Base-by-base conservation (phyloP, 2,888 invertebrate genomes). In the Cristatella mucedo region DNA sequence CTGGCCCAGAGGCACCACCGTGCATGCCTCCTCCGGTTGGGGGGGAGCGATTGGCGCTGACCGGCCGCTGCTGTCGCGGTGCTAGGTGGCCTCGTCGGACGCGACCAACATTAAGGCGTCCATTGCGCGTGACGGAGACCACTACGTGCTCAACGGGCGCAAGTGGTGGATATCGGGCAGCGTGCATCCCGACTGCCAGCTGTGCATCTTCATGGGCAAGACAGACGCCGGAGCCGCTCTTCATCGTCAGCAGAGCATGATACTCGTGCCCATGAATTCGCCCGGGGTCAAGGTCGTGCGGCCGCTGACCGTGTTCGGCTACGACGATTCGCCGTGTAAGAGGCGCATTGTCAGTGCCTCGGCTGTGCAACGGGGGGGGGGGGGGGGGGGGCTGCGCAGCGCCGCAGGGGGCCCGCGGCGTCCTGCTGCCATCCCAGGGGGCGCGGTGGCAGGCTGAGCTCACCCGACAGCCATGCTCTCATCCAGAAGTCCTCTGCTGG, bases 141-240 rank as follows among this genome's bases (percentile, higher is more conserved):
- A 57, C 22, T 69, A 66, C 46, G 50, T 70, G 1, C 54, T 69
- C 36, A 69, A 70, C 47, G 64, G 68, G 2, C 56, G 58, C 41
- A 69, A 69, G 45, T 69, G 68, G 69, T 69, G 67, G 61, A 67
- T 61, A n/a, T 65, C 67, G 49, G 61, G 67, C 44, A 69, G 66
- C 4, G 49, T 62, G 26, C 61, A 69, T 51, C 67, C 68, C 2
- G 44, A 59, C 2, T 68, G 68, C 51, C 59, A 63, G 42, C 42
- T 70, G 21, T 57, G 58, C 50, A 57, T 69, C 33, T 69, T 70
- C 48, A 69, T 69, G 69, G 69, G 69, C 15, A 63, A 67, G 46
- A 64, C 64, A 11, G 53, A 59, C 42, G 47, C 54, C 2, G 44
- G 45, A 21, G 62, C 57, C 2, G 49, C 54, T 2, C 48, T 50